Evolutionary conservation across 2,888 invertebrate species (phyloP), one percentile per base, ranked within the genome.

Genomic region (Drosophila ustulata): DNA sequence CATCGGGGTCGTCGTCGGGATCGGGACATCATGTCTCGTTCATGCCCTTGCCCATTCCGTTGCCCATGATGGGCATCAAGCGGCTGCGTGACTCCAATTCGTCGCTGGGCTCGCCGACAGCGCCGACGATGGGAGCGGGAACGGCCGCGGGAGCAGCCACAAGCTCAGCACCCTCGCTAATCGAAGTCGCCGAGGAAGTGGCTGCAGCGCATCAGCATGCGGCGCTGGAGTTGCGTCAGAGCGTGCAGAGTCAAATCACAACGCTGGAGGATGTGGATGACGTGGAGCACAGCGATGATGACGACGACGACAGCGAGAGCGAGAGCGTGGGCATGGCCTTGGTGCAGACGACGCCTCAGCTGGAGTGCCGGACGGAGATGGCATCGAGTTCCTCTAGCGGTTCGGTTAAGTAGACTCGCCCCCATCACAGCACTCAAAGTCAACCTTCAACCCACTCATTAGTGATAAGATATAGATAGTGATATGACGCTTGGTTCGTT

Each of bases 11-110:
- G 1, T 61, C 83, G 1, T 61, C 75, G 8, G 71, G 71, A 3
- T 82, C 86, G 53, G 87, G 79, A n/a, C 88, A 90, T 69, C 90
- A 89, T 67, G 90, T 89, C 3, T 88, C 90, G 39, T 90, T 89
- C 47, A 84, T 88, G 78, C 85, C 88, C 18, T 59, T 69, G 68
- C 65, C 88, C 28, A 62, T 71, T 58, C 62, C 71, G 1, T 6
- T 74, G 51, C 69, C 75, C 23, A 63, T 78, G 71, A 68, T 66
- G 66, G 82, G 85, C 26, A 51, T 80, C 13, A 75, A 71, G 50
- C 80, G 80, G 3, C 49, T 74, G 58, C 90, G 63, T 58, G 34
- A 82, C 58, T 75, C 79, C 57, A 66, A 75, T 52, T 58, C 76
- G 23, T 74, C 85, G 25, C 71, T 79, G 3, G 46, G 67, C 37